These are phyloP conservation scores for Harpegnathos saltator DNA, from an alignment of 1,140 invertebrate species.

Conservation along the genomic window DNA sequence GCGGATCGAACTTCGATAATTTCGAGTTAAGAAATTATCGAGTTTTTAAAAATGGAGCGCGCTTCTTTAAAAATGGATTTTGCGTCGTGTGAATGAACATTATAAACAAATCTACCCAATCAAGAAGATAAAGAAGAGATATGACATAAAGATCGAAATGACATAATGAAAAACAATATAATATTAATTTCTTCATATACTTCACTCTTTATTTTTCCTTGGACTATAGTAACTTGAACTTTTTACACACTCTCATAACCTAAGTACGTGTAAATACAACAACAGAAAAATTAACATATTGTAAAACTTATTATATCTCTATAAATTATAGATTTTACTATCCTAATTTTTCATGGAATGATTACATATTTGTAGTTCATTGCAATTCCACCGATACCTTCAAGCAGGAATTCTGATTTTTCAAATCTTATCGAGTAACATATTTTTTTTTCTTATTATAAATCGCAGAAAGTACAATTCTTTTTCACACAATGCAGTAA, in stretches of 20 bases:
- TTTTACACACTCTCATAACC: constrained; percentile 71
- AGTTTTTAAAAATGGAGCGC: no score
- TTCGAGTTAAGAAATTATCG: no score
- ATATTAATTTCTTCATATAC: constrained; percentile 16
- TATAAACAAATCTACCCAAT: background rate
- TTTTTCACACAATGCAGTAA: constrained; percentile 12
- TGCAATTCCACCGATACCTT: constrained; percentile 25
- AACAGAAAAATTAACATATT: constrained; percentile 69
- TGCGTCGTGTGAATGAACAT: no score
- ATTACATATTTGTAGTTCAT: constrained; percentile 52
- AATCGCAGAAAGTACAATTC: constrained; percentile 9
- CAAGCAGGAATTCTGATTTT: constrained; percentile 9
- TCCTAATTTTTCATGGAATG: constrained; percentile 59
- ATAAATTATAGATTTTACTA: constrained; percentile 54
- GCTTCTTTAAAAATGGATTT: no score
- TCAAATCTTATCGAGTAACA: background rate
- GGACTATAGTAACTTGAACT: constrained; percentile 62
- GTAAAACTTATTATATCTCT: constrained; percentile 59
- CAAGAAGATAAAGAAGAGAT: background rate
- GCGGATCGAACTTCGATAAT: no score
- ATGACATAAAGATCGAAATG: background rate
- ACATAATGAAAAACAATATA: background rate
- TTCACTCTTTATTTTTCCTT: constrained; percentile 65
- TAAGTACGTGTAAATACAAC: constrained; percentile 73
- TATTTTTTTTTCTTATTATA: background rate